These are phyloP conservation scores for Tragelaphus scriptus DNA, from an alignment of 2,113 vertebrate genomes.

Conservation along the genomic window DNA sequence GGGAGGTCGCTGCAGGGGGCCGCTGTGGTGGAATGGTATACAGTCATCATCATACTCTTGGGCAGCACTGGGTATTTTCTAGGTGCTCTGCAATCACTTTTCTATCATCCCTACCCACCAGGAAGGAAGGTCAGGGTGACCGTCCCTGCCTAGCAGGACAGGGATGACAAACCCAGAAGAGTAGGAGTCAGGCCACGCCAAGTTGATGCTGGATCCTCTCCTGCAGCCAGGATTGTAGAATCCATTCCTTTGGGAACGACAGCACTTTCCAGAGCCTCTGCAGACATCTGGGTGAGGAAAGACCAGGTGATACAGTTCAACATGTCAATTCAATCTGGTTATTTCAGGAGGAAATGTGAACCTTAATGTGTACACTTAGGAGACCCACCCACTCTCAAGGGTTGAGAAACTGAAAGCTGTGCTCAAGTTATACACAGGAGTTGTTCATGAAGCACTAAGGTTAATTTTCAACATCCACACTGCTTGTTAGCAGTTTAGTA, in stretches of 20 bases:
- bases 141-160: background rate
- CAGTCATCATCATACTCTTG: background rate
- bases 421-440: background rate
- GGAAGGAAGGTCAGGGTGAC: background rate
- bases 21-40: fast-evolving
- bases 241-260: background rate
- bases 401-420: background rate
- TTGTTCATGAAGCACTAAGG: background rate
- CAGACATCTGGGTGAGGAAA: background rate
- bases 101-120: background rate
- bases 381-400: background rate
- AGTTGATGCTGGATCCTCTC: background rate
- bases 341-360: background rate
- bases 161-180: background rate
- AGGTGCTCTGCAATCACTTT: background rate
- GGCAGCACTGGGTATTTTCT: background rate
- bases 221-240: background rate
- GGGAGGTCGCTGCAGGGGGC: background rate
- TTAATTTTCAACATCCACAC: background rate
- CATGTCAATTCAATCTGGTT: background rate
- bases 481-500: background rate
- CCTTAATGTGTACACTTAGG: background rate
- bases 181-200: background rate
- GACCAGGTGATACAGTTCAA: background rate
- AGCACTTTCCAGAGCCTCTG: background rate